These are phyloP conservation scores for Panagrolaimus sp. DNA, from an alignment of 1,140 invertebrate species.

Conservation along the genomic window DNA sequence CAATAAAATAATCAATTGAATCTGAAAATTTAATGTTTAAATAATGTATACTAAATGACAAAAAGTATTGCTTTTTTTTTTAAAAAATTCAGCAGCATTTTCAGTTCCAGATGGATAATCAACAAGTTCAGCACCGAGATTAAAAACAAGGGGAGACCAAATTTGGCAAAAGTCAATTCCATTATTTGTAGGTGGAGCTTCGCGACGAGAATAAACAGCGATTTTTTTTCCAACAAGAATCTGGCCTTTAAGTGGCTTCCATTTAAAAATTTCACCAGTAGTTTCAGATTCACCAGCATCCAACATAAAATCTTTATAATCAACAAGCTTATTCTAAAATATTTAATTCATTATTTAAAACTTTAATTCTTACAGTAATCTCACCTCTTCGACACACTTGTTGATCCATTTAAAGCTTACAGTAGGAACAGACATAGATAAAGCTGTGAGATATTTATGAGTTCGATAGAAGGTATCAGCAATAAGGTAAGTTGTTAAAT, in stretches of 20 bases:
- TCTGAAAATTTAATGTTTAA: neutral
- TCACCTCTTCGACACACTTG: constrained; percentile 42
- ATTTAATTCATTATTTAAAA: too few species aligned
- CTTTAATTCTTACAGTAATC: neutral
- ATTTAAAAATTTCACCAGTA: neutral
- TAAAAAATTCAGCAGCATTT: neutral
- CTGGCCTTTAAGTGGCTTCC: too few species aligned
- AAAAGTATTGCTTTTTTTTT: neutral
- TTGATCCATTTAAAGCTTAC: constrained; percentile 49
- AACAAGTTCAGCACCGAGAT: neutral
- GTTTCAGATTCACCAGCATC: constrained; percentile 34
- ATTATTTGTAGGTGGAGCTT: too few species aligned
- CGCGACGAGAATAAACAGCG: too few species aligned
- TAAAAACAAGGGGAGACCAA: neutral
- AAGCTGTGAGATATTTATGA: constrained; percentile 54
- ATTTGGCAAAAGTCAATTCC: neutral
- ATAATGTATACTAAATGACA: too few species aligned
- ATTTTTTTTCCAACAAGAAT: too few species aligned
- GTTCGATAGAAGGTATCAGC: constrained; percentile 57
- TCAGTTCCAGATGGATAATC: neutral
- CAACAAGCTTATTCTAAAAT: constrained; percentile 37
- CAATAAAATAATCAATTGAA: neutral
- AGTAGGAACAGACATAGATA: constrained; percentile 51
- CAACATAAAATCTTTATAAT: constrained; percentile 42
- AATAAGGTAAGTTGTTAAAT: constrained; percentile 39